These are phyloP conservation scores for Poicephalus meyeri DNA, from an alignment of 2,113 vertebrate species.

Conservation along the genomic window DNA sequence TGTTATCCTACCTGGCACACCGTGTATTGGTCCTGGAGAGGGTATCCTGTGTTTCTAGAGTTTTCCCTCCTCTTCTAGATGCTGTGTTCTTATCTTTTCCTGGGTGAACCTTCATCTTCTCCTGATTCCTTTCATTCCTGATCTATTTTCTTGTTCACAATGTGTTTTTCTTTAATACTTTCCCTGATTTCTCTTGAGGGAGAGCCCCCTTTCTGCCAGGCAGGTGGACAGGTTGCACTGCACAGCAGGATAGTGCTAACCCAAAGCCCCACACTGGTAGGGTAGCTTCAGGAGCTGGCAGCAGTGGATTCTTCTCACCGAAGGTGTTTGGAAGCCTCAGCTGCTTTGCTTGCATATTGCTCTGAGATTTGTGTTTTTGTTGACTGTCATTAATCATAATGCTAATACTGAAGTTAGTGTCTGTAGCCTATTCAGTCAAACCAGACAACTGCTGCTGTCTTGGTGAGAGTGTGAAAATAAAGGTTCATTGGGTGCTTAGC, in stretches of 20 bases:
- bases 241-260: accelerated
- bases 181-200: background rate
- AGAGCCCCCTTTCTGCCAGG: background rate
- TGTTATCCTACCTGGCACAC: background rate
- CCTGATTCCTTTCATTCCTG: no score
- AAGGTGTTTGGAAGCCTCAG: background rate
- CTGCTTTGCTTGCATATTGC: background rate
- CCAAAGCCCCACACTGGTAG: accelerated
- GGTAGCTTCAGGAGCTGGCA: background rate
- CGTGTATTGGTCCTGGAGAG: background rate
- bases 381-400: background rate
- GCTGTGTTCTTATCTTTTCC: background rate
- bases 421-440: background rate
- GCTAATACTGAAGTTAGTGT: background rate
- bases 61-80: conserved; percentile 5
- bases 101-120: background rate
- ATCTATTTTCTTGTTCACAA: background rate
- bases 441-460: background rate
- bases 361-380: background rate
- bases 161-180: background rate
- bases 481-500: background rate
- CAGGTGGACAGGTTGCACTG: background rate
- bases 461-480: background rate
- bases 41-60: background rate
- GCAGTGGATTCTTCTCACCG: background rate